Base-by-base conservation (phyloP, 2,113 vertebrate species). In the Hyaena hyaena region DNA sequence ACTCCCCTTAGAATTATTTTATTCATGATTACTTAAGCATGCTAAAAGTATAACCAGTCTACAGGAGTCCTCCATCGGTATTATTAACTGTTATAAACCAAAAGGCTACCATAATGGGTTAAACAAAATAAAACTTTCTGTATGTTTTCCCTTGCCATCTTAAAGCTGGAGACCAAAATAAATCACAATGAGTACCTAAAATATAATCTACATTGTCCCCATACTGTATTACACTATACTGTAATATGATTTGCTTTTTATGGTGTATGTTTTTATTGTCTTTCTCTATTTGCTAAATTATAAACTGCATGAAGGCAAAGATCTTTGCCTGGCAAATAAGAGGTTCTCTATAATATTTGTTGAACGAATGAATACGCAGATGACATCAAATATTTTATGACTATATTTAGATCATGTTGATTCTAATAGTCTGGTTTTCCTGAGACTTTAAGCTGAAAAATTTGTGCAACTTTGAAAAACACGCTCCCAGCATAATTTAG, bases 401-500 rank as follows among this genome's bases (percentile, higher is more conserved):
- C 66, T 55, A 86, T 8, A 88, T 19, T 39, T 86, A 53, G 48
- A 96, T 79, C 35, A 95, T 55, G 10, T 69, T 61, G 17, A 24
- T 92, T 74, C 43, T 98, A 88, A 80, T 63, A 71, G 96, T 97
- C 61, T 73, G 4, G 45, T 74, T 94, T 96, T 95, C 45, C 43
- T 98, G 26, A 82, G 0, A 35, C n/a, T 74, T 8, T 65, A 93
- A 95, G 76, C 55, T 45, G 43, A 9, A 4, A 50, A 55, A n/a
- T 69, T 74, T 90, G 61, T 88, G 1, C n/a, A 84, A 24, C 8
- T 48, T 69, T 81, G 0, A 81, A 92, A 93, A 93, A 92, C 39
- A 33, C 4, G 79, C 89, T 95, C 85, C 94, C 48, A 93, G 39
- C 97, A 94, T 63, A 87, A 85, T 90, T 98, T 93, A 97, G 68